Evolutionary conservation across 2,888 invertebrate genomes (phyloP).

Genomic region (Fragum whitleyi): DNA sequence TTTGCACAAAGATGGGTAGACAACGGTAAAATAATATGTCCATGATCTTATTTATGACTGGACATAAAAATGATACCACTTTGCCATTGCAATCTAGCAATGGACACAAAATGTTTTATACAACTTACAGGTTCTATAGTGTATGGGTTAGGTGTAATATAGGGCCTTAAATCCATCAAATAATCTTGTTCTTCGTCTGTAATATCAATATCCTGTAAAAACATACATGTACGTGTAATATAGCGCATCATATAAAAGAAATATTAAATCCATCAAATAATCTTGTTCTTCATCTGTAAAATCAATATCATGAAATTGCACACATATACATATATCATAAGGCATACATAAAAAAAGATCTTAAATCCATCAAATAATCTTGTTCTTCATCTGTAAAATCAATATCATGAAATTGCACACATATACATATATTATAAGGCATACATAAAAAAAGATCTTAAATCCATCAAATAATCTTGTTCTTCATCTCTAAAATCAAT

Average conservation of each 20-base stretch:
- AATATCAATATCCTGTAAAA: constrained; percentile 75
- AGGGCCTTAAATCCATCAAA: constrained; percentile 94
- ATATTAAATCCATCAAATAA: constrained; percentile 86
- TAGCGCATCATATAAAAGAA: no score
- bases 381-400: constrained; percentile 88
- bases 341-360: constrained; percentile 98
- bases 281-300: constrained; percentile 89
- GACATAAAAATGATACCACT: no score
- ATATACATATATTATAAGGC: no score
- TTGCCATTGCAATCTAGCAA: no score
- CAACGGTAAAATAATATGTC: no score
- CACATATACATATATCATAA: no score
- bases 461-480: constrained; percentile 88
- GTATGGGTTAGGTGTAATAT: constrained; percentile 98
- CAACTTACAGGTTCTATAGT: constrained; percentile 87
- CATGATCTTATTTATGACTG: no score
- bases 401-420: constrained; percentile 71
- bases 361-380: constrained; percentile 93
- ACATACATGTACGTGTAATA: background rate
- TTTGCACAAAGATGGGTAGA: no score
- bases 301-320: constrained; percentile 75
- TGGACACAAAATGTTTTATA: background rate
- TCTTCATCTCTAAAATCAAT: constrained; percentile 87
- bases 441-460: no score
- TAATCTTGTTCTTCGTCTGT: constrained; percentile 90